phyloP scores from a whole-genome alignment of 2,797 vertebrate species.

The Cynodonichthys magdalenae region DNA sequence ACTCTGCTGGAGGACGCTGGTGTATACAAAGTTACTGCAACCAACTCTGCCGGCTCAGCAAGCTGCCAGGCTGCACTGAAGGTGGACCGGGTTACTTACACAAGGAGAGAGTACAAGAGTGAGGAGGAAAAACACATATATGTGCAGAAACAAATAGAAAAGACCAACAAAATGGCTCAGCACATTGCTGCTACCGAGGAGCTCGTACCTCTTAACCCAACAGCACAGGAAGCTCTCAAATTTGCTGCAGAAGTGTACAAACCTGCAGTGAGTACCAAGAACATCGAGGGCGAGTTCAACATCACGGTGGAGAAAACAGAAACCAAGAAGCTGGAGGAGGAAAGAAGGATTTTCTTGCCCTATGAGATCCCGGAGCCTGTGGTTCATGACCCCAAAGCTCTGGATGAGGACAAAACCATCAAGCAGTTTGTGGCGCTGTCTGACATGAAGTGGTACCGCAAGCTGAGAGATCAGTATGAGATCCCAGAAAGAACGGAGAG shows the following conservation, averaged over 20 bases:
- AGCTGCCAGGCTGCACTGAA: conserved; percentile 94
- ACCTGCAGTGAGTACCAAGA: conserved; percentile 96
- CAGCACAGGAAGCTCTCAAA: conserved; percentile 94
- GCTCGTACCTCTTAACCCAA: conserved; percentile 86
- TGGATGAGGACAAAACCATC: conserved; percentile 92
- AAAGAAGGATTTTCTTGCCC: conserved; percentile 92
- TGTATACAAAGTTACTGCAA: conserved; percentile 94
- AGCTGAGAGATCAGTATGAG: conserved; percentile 92
- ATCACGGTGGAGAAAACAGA: conserved; percentile 84
- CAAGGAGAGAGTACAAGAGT: conserved; percentile 91
- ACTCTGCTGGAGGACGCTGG: conserved; percentile 96
- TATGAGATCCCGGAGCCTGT: conserved; percentile 93
- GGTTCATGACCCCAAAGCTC: conserved; percentile 78
- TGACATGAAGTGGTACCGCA: conserved; percentile 99
- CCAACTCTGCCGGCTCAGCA: conserved; percentile 90
- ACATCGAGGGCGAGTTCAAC: conserved; percentile 93
- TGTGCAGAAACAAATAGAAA: conserved; percentile 93
- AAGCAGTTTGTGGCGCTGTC: conserved; percentile 95
- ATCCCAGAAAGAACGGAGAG: conserved; percentile 91
- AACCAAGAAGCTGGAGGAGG: conserved; percentile 88
- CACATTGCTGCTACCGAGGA: conserved; percentile 88
- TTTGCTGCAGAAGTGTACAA: conserved; percentile 95
- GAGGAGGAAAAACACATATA: conserved; percentile 89
- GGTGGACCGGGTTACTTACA: conserved; percentile 91
- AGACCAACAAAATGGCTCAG: conserved; percentile 95